Evolutionary conservation across 2,113 vertebrate genomes (phyloP).

Genomic region (Cercocebus atys): DNA sequence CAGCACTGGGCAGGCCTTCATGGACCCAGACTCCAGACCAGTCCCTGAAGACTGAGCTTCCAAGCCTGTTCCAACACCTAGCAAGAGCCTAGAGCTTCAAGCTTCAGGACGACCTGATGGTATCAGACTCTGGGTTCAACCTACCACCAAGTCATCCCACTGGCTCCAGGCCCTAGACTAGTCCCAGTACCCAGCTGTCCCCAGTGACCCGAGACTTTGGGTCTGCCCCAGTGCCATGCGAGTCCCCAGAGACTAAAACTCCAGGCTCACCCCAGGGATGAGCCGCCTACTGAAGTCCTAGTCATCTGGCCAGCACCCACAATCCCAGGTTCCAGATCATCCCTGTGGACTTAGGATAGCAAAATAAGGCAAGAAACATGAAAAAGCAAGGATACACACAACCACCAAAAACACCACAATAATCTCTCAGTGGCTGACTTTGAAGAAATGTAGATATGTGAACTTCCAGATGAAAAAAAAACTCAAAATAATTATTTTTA

Average conservation of each 20-base stretch:
- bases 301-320: neutral
- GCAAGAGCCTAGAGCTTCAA: neutral
- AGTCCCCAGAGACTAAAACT: neutral
- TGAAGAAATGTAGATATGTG: neutral
- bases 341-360: neutral
- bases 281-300: neutral
- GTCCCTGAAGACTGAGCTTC: neutral
- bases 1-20: neutral
- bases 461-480: neutral
- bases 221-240: no score
- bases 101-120: neutral
- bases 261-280: neutral
- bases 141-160: neutral
- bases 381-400: neutral
- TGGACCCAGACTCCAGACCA: neutral
- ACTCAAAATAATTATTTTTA: neutral
- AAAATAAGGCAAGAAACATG: neutral
- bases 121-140: neutral
- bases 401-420: neutral
- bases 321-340: neutral
- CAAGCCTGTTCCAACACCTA: no score
- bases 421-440: neutral
- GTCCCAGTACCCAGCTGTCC: no score
- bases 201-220: neutral
- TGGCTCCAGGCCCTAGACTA: neutral